These are phyloP conservation scores for Pantherophis alleghaniensis DNA, from an alignment of 2,797 vertebrate genomes.

Conservation along the genomic window DNA sequence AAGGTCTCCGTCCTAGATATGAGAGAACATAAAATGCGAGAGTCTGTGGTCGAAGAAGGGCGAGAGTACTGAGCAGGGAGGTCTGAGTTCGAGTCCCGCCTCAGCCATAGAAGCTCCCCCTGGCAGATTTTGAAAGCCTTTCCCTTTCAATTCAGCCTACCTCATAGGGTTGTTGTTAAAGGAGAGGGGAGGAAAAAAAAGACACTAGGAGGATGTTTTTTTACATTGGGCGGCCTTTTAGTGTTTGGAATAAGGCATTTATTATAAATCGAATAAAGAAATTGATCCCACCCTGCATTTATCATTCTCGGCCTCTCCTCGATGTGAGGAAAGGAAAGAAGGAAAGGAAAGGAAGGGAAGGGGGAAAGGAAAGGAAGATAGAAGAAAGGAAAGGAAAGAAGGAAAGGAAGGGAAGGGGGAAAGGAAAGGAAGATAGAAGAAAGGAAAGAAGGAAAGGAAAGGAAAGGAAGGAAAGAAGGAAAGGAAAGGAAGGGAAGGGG, in stretches of 20 bases:
- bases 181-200: not conserved
- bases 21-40: not conserved
- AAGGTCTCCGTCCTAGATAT: too few relatives aligned
- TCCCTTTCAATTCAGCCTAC: not conserved
- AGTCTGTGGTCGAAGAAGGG: not conserved
- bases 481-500: too few relatives aligned
- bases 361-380: too few relatives aligned
- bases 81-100: not conserved
- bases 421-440: too few relatives aligned
- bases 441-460: too few relatives aligned
- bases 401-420: too few relatives aligned
- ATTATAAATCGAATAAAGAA: not conserved
- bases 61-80: not conserved
- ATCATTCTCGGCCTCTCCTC: not conserved
- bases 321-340: too few relatives aligned
- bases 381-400: too few relatives aligned
- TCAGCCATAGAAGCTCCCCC: not conserved
- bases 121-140: not conserved
- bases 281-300: not conserved
- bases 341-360: too few relatives aligned
- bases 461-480: too few relatives aligned
- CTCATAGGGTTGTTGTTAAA: not conserved
- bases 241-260: not conserved
- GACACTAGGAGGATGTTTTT: not conserved
- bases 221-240: not conserved